Evolutionary conservation across 2,888 invertebrate species (phyloP).

Genomic region (Cantharis lateralis): DNA sequence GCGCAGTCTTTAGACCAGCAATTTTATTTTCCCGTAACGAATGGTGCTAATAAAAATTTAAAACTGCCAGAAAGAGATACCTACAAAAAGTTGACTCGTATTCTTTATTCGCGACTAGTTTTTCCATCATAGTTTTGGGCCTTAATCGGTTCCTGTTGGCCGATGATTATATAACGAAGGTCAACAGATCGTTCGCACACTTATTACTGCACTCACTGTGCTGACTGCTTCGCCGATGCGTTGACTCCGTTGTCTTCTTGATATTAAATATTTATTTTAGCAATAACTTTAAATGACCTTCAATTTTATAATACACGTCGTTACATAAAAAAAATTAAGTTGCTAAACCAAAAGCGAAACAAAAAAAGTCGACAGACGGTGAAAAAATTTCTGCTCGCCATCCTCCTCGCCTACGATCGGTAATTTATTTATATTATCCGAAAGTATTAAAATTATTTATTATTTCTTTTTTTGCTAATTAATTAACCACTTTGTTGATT

Average conservation of each 20-base stretch:
- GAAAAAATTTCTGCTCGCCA: not conserved
- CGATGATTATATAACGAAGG: constrained; percentile 20
- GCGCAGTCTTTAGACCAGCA: not conserved
- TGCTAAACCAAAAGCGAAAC: not conserved
- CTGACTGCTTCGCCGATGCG: not conserved
- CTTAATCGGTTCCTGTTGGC: constrained; percentile 23
- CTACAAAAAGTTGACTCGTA: constrained; percentile 11
- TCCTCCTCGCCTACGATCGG: not conserved
- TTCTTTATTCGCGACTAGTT: constrained; percentile 24
- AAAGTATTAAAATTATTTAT: not conserved
- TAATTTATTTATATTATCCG: not conserved
- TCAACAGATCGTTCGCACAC: constrained; percentile 17
- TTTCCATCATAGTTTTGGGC: constrained; percentile 20
- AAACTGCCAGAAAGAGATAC: not conserved
- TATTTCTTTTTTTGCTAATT: not conserved
- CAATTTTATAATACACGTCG: not conserved
- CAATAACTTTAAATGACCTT: constrained; percentile 1
- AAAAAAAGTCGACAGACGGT: not conserved
- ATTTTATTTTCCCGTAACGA: not conserved
- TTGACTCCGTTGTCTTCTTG: not conserved
- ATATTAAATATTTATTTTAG: not conserved
- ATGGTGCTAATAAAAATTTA: not conserved
- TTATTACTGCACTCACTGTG: constrained; percentile 5
- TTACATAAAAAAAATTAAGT: constrained; percentile 1
- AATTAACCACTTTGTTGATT: not conserved